Evolutionary conservation across 1,140 invertebrate species (phyloP).

Genomic region (Leptonema lineaticorne): DNA sequence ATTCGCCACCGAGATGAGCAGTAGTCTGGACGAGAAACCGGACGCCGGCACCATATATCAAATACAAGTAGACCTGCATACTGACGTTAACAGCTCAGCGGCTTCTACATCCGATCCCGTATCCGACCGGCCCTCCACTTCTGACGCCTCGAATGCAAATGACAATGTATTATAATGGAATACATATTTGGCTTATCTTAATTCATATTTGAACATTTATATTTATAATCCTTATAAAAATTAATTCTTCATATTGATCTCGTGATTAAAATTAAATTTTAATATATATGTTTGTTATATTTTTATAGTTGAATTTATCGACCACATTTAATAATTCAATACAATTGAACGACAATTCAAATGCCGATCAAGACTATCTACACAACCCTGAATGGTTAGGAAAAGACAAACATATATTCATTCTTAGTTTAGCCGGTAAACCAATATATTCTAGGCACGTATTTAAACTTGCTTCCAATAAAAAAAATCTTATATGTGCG

Average conservation of each 20-base stretch:
- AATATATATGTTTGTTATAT: neutral
- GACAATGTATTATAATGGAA: too few relatives aligned
- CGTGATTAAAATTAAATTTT: too few relatives aligned
- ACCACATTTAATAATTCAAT: conserved; percentile 27
- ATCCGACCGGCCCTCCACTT: neutral
- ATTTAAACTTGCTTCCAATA: too few relatives aligned
- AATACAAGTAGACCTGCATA: conserved; percentile 54
- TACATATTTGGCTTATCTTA: too few relatives aligned
- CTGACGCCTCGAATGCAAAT: too few relatives aligned
- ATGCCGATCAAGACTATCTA: conserved; percentile 54
- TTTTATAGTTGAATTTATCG: conserved; percentile 35
- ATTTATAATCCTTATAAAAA: too few relatives aligned
- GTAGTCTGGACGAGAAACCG: conserved; percentile 58
- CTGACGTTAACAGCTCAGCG: neutral
- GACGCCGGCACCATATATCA: conserved; percentile 58
- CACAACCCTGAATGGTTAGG: conserved; percentile 71
- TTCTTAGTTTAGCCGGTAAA: conserved; percentile 92
- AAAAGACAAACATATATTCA: conserved; percentile 90
- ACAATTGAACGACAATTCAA: conserved; percentile 27
- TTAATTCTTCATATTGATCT: neutral
- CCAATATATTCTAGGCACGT: conserved; percentile 89
- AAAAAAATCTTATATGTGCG: too few relatives aligned
- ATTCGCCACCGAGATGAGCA: conserved; percentile 66
- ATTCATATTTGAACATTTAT: too few relatives aligned
- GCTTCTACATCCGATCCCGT: neutral